phyloP scores from a whole-genome alignment of 2,113 vertebrate species.

The Phoxinus phoxinus region DNA sequence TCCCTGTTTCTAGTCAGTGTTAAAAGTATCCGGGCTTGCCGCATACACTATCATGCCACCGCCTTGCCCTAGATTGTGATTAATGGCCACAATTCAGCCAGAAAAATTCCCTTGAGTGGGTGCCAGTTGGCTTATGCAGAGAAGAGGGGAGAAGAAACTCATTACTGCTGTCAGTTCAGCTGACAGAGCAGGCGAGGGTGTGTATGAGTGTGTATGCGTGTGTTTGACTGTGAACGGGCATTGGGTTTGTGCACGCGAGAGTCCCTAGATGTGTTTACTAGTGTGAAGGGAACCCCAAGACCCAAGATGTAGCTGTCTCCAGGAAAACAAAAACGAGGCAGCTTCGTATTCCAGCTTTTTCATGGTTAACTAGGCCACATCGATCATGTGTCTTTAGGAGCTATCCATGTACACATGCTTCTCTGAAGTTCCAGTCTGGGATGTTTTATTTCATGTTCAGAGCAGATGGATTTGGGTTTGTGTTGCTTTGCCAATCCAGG shows the following conservation, averaged over 20 bases:
- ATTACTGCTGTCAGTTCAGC: slow-evolving; percentile 82
- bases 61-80: slow-evolving; percentile 85
- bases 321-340: slow-evolving; percentile 47
- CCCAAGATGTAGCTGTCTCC: slow-evolving; percentile 48
- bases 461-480: slow-evolving; percentile 36
- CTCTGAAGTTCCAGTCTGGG: slow-evolving; percentile 22
- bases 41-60: slow-evolving; percentile 72
- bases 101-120: slow-evolving; percentile 82
- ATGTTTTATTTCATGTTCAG: slow-evolving; percentile 31
- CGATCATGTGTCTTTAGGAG: slow-evolving; percentile 40
- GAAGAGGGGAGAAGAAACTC: slow-evolving; percentile 75
- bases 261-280: slow-evolving; percentile 20
- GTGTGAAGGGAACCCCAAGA: slow-evolving; percentile 2
- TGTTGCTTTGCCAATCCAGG: slow-evolving; percentile 38
- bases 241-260: neutral
- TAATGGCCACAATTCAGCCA: slow-evolving; percentile 85
- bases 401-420: slow-evolving; percentile 18
- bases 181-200: slow-evolving; percentile 70
- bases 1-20: slow-evolving; percentile 34
- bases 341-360: slow-evolving; percentile 47
- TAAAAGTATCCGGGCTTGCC: slow-evolving; percentile 67
- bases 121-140: slow-evolving; percentile 83
- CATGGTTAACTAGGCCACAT: slow-evolving; percentile 56
- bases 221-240: slow-evolving; percentile 30
- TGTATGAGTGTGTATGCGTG: slow-evolving; percentile 54